phyloP scores from a whole-genome alignment of 35 echinoderm and acorn worm genomes.

The Ophiothrix spiculata region DNA sequence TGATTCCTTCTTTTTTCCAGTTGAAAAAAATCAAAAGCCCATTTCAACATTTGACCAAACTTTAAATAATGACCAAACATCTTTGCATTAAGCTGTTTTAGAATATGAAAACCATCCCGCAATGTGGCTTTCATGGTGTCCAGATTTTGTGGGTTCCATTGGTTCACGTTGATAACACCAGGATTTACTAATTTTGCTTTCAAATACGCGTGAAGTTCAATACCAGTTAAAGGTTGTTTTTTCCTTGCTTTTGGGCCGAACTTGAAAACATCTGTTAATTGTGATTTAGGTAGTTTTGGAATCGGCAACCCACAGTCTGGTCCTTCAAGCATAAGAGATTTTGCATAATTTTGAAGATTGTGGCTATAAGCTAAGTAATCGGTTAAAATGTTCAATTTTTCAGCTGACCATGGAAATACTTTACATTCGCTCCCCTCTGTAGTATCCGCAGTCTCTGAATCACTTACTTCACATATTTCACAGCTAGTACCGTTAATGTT shows the following conservation, averaged over 20 bases:
- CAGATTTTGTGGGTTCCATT: background rate
- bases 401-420: too few species aligned
- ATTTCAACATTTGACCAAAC: background rate
- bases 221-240: background rate
- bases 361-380: too few species aligned
- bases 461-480: too few species aligned
- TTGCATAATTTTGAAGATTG: too few species aligned
- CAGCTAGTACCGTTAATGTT: too few species aligned
- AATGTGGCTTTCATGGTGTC: background rate
- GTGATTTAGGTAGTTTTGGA: background rate
- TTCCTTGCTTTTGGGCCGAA: background rate
- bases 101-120: background rate
- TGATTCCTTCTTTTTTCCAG: background rate
- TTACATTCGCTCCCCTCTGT: too few species aligned
- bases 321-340: too few species aligned
- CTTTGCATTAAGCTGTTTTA: background rate
- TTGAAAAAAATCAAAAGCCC: background rate
- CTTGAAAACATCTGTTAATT: background rate
- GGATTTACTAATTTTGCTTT: background rate
- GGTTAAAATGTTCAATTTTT: too few species aligned
- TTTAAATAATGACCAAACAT: conserved; percentile 2
- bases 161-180: background rate
- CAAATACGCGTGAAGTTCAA: background rate
- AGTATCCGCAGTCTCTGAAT: too few species aligned
- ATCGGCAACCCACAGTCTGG: background rate